These are phyloP conservation scores for Synanthedon tipuliformis DNA, from an alignment of 2,888 invertebrate species.

Conservation along the genomic window DNA sequence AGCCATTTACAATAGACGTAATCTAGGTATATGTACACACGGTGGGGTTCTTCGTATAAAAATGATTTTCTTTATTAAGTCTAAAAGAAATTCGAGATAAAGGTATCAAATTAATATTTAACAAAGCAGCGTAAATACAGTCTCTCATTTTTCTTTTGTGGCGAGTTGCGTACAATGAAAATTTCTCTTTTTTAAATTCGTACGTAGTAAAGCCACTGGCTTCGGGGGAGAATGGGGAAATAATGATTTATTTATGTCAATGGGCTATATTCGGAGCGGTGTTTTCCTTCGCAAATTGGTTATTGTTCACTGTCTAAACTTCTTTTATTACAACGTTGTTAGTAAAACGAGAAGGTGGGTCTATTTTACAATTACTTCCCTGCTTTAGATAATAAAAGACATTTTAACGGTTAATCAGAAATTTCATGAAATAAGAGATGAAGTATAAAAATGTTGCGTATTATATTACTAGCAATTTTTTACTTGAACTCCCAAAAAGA, in stretches of 20 bases:
- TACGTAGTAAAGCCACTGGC: constrained; percentile 17
- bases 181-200: constrained; percentile 24
- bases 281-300: constrained; percentile 63
- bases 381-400: constrained; percentile 43
- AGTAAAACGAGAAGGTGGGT: constrained; percentile 55
- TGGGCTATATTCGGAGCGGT: constrained; percentile 48
- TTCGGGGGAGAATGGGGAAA: constrained; percentile 21
- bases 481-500: too few relatives aligned
- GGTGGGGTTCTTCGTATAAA: background rate
- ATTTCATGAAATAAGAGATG: constrained; percentile 19
- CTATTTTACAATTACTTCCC: constrained; percentile 44
- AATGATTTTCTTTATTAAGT: constrained; percentile 14
- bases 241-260: constrained; percentile 71
- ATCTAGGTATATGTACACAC: background rate
- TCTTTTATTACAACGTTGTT: constrained; percentile 64
- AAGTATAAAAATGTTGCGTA: too few relatives aligned
- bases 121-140: constrained; percentile 53
- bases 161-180: constrained; percentile 53
- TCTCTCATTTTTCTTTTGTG: constrained; percentile 61
- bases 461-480: too few relatives aligned
- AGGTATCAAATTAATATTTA: constrained; percentile 68
- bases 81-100: constrained; percentile 49
- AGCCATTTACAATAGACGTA: too few relatives aligned
- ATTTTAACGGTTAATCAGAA: constrained; percentile 43
- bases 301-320: constrained; percentile 60